Evolutionary conservation across 2,113 vertebrate genomes (phyloP).

Genomic region (Pristiophorus japonicus): DNA sequence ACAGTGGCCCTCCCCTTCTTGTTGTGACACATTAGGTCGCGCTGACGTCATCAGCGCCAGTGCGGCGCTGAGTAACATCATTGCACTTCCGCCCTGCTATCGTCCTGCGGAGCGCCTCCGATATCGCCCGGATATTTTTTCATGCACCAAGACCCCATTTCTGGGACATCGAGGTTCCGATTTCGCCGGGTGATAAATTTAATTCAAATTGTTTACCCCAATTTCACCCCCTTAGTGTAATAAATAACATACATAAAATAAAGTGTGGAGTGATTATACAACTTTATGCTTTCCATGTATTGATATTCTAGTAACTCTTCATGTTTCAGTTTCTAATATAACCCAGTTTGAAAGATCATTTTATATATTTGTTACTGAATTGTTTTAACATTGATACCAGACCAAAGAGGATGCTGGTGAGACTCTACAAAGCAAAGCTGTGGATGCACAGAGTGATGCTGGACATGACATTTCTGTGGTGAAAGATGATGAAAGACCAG

Average conservation of each 20-base stretch:
- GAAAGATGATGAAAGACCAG: slow-evolving; percentile 3
- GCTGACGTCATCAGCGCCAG: too few species aligned
- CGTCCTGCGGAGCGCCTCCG: too few species aligned
- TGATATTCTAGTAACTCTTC: not conserved
- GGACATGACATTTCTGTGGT: not conserved
- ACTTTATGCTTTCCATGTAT: not conserved
- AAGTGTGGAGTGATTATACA: not conserved
- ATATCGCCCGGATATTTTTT: too few species aligned
- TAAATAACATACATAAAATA: not conserved
- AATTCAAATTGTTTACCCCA: too few species aligned
- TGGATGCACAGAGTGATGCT: not conserved
- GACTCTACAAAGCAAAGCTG: not conserved
- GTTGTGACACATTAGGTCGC: too few species aligned
- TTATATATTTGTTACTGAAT: not conserved
- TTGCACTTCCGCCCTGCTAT: too few species aligned
- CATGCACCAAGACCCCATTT: too few species aligned
- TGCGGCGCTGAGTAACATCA: too few species aligned
- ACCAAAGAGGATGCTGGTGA: slow-evolving; percentile 12
- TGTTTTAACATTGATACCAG: not conserved
- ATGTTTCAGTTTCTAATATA: not conserved
- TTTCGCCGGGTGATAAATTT: too few species aligned
- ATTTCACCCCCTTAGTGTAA: too few species aligned
- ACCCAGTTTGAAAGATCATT: not conserved
- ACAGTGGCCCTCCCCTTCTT: too few species aligned
- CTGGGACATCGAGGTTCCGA: too few species aligned